Conservation (phyloP, 2,888 invertebrate genomes). For the Mythimna pallens region DNA sequence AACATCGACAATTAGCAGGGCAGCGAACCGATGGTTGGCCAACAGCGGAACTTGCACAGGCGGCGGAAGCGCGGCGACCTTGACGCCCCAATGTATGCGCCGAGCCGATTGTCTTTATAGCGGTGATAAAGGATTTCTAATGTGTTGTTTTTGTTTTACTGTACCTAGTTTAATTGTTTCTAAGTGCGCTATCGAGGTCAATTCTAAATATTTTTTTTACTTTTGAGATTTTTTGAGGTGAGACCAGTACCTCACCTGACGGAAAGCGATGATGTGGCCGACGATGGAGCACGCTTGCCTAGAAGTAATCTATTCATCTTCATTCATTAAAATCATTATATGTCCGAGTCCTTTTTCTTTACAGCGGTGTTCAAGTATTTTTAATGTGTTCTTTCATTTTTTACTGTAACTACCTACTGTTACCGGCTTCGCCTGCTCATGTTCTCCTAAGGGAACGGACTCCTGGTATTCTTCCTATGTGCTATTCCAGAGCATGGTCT, state of each 20-base stretch:
- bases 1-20: slow-evolving; percentile 75
- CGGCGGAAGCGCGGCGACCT: slow-evolving; percentile 85
- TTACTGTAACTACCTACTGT: too few species aligned
- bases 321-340: background rate
- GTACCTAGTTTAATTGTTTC: background rate
- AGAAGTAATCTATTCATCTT: too few species aligned
- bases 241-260: too few species aligned
- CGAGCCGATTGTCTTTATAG: slow-evolving; percentile 68
- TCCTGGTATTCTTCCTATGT: too few species aligned
- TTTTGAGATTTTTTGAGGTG: background rate
- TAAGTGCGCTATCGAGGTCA: background rate
- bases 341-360: too few species aligned
- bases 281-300: too few species aligned
- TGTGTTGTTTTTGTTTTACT: slow-evolving; percentile 34
- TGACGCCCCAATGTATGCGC: slow-evolving; percentile 77
- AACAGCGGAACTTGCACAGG: slow-evolving; percentile 85
- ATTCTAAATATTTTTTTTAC: background rate
- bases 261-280: too few species aligned
- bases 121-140: slow-evolving; percentile 73
- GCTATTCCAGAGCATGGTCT: too few species aligned
- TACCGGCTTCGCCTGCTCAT: too few species aligned
- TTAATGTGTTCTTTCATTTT: slow-evolving; percentile 57
- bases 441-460: too few species aligned
- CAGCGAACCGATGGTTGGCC: slow-evolving; percentile 80
- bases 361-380: slow-evolving; percentile 67